Evolutionary conservation across 2,888 invertebrate species (phyloP), one percentile per base, ranked within the genome.

Genomic region (Germaria angustata): DNA sequence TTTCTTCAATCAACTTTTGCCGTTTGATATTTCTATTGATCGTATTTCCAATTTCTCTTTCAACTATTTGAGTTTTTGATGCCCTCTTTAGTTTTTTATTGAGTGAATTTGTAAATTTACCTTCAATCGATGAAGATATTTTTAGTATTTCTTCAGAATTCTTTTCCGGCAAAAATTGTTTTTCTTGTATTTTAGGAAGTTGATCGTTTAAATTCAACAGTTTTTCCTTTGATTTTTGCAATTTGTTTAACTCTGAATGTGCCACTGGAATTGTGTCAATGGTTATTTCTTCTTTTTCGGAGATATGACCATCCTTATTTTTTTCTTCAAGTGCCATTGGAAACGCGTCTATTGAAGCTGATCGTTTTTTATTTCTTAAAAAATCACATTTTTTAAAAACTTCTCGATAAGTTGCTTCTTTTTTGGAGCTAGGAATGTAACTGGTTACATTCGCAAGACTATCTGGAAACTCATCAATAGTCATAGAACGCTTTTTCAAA

Each of bases 381-480:
- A 15, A 8, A 13, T 15, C 6, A 28, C 28, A 28, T 28, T 28
- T 9, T 32, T 32, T 61, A 28, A 24, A 5, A 32, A 46, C 0
- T 24, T 4, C 24, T 49, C 32, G 41, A 24, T 9, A 8, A 2
- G 4, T 17, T 34, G 5, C 3, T 13, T 46, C 22, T 2, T 34
- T 15, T 15, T 22, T 15, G 7, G 39, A 6, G 8, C 24, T 53
- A 11, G 53, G 53, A 11, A 17, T 53, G 39, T 39, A 53, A 24
- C 8, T 15, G 5, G 61, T 13, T 8, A 20, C 15, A 36, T 36
- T 3, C 5, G 22, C 7, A 39, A 53, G 15, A 4, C 15, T 36
- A 28, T 15, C 2, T 39, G 68, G 41, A 20, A 59, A 51, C 59
- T 59, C 59, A 22, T 76, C 68, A 22, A 66, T 59, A 51, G 78